A percentile compares a stretch with the other conserved stretches of the same genome.
Conservation (phyloP, 2,113 vertebrate species). For the Eulemur rufifrons region DNA sequence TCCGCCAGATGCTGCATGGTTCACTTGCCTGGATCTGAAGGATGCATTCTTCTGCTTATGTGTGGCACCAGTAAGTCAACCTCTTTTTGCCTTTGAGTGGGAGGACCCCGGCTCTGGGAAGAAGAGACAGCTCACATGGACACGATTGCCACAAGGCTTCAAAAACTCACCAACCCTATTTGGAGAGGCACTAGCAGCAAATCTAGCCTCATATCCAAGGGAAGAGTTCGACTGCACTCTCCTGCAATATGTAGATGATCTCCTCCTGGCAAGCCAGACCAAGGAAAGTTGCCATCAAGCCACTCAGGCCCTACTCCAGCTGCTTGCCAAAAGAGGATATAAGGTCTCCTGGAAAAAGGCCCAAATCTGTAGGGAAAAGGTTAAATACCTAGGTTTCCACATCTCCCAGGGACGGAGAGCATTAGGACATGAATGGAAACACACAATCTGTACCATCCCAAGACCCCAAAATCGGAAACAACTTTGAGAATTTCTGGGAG, state of each 20-base stretch:
- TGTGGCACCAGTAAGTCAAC: background rate
- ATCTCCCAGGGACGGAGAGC: background rate
- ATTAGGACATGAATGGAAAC: background rate
- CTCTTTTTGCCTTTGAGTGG: background rate
- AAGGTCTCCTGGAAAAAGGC: no score
- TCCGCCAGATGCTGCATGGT: rapidly evolving
- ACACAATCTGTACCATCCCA: background rate
- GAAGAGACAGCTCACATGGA: background rate
- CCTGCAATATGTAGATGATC: no score
- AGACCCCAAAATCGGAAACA: background rate
- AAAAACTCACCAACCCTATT: background rate
- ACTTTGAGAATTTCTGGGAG: background rate
- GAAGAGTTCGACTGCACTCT: background rate
- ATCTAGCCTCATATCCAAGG: background rate
- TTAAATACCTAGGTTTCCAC: background rate
- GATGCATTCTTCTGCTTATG: background rate
- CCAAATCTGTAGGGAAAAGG: no score
- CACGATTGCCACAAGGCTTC: background rate
- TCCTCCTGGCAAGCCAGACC: no score
- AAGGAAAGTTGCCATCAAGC: no score
- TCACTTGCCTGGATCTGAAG: background rate
- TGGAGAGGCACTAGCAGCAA: background rate
- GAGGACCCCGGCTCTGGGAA: background rate
- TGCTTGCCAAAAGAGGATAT: background rate
- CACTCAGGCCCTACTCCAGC: no score